Conservation (phyloP, 2,797 vertebrate species). For the Scolopax rusticola region DNA sequence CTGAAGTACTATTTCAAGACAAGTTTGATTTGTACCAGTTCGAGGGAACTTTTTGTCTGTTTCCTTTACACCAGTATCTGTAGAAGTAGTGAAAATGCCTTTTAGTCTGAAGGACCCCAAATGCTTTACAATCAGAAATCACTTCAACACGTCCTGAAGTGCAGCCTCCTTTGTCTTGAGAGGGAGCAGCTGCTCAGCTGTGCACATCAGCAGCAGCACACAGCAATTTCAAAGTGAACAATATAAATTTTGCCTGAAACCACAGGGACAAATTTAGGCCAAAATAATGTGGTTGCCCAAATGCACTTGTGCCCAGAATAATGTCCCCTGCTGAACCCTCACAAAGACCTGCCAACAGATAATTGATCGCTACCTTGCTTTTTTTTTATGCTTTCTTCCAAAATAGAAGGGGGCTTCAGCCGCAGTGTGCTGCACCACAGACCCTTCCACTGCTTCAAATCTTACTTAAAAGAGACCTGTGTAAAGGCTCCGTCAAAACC, state of each 20-base stretch:
- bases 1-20: conserved; percentile 9
- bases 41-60: neutral
- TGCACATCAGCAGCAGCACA: neutral
- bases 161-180: conserved; percentile 45
- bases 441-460: neutral
- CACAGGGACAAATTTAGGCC: neutral
- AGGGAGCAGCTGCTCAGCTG: conserved; percentile 53
- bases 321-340: neutral
- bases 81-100: conserved; percentile 41
- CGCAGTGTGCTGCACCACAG: neutral
- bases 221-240: neutral
- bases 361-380: neutral
- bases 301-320: neutral
- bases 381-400: neutral
- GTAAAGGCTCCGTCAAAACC: neutral
- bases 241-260: neutral
- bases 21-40: neutral
- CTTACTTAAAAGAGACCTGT: neutral
- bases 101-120: conserved; percentile 32
- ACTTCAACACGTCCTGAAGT: conserved; percentile 4
- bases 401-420: neutral
- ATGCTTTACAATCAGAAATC: conserved; percentile 55
- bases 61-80: neutral
- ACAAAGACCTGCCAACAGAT: neutral
- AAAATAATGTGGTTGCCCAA: neutral